A percentile compares a stretch with the other conserved stretches of the same genome.
Conservation (phyloP, 1,140 invertebrate genomes). For the Cepaea nemoralis region DNA sequence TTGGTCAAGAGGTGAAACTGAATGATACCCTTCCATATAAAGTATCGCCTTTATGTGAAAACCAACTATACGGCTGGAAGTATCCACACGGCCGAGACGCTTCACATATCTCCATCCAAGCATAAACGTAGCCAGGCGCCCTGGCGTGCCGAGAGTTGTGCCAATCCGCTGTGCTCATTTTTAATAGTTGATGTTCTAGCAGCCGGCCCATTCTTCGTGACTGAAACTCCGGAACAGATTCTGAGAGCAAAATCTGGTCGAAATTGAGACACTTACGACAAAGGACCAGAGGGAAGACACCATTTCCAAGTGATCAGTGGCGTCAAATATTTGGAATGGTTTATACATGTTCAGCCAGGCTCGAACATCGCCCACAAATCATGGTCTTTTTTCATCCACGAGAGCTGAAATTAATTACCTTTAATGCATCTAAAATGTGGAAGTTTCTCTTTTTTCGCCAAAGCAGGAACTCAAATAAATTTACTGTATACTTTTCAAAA, state of each 20-base stretch:
- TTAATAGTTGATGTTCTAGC: background rate
- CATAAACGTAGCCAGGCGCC: background rate
- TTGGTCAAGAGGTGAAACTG: background rate
- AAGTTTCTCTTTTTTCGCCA: background rate
- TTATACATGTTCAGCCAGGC: constrained; percentile 18
- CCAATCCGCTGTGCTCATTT: background rate
- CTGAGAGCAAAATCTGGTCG: constrained; percentile 37
- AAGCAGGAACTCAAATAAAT: too few species aligned
- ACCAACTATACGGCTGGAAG: background rate
- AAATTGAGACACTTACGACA: background rate
- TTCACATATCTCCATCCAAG: constrained; percentile 5
- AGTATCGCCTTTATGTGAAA: too few species aligned
- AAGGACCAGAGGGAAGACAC: background rate
- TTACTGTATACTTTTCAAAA: background rate
- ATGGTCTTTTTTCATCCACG: background rate
- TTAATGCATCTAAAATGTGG: constrained; percentile 3
- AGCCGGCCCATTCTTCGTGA: background rate
- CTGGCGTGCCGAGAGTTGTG: background rate
- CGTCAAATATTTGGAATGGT: constrained; percentile 28
- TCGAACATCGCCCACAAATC: background rate
- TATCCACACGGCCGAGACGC: background rate
- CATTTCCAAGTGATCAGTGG: background rate
- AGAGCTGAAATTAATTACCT: constrained; percentile 18
- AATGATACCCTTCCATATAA: background rate
- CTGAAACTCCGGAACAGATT: constrained; percentile 21